phyloP scores from a whole-genome alignment of 2,888 invertebrate genomes.

The Parnassius orleans region DNA sequence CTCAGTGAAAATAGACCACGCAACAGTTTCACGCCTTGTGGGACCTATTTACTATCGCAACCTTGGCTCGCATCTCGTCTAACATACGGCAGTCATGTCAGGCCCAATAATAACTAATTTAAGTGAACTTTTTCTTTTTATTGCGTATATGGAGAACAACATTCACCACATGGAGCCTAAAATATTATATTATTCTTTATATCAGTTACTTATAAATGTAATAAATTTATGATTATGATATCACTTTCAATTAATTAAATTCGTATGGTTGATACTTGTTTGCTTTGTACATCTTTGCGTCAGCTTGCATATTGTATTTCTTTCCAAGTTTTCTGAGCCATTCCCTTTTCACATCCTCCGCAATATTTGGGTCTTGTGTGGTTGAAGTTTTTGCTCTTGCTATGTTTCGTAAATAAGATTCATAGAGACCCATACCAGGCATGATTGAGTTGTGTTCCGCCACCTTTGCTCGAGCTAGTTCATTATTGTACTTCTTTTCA shows the following conservation, averaged over 20 bases:
- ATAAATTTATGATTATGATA: too few relatives aligned
- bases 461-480: conserved; percentile 42
- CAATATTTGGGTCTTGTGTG: conserved; percentile 38
- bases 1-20: too few relatives aligned
- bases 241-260: conserved; percentile 34
- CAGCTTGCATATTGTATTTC: conserved; percentile 29
- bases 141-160: too few relatives aligned
- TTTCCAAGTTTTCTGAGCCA: conserved; percentile 51
- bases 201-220: too few relatives aligned
- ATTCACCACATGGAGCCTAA: too few relatives aligned
- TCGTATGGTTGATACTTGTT: conserved; percentile 49
- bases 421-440: conserved; percentile 69
- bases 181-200: too few relatives aligned
- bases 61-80: too few relatives aligned
- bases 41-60: too few relatives aligned
- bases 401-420: conserved; percentile 64
- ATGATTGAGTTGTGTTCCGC: conserved; percentile 45
- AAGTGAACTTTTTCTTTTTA: too few relatives aligned
- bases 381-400: conserved; percentile 52
- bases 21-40: too few relatives aligned
- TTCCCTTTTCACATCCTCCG: conserved; percentile 39
- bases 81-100: too few relatives aligned
- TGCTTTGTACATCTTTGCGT: conserved; percentile 28
- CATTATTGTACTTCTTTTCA: conserved; percentile 43
- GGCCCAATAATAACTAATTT: too few relatives aligned